Conservation (phyloP, 1,140 invertebrate species). For the Drosophila tani region DNA sequence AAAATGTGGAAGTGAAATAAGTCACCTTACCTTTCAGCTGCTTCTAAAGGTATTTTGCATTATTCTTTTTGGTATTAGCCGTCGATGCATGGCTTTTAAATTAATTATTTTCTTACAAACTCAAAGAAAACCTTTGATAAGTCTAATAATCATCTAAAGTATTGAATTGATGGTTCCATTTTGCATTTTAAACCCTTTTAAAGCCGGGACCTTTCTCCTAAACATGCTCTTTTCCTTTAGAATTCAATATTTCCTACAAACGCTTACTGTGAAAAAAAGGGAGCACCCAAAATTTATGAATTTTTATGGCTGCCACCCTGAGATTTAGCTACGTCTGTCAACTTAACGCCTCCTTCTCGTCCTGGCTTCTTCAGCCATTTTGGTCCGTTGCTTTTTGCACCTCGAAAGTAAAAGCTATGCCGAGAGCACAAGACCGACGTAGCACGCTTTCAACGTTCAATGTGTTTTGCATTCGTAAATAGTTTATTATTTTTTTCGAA, state of each 20-base stretch:
- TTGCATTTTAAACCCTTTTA: neutral
- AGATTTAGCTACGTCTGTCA: constrained; percentile 69
- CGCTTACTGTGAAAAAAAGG: constrained; percentile 2
- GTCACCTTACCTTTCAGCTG: neutral
- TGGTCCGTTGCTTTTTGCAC: constrained; percentile 56
- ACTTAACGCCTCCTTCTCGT: constrained; percentile 48
- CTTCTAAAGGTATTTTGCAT: neutral
- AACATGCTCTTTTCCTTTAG: neutral
- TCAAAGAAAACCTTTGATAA: no score
- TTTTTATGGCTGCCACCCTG: constrained; percentile 65
- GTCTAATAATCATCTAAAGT: neutral
- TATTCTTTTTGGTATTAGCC: neutral
- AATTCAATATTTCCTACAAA: neutral
- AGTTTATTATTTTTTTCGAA: constrained; percentile 40
- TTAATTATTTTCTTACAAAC: no score
- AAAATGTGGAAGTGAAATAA: neutral
- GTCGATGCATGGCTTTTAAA: neutral
- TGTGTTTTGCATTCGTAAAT: constrained; percentile 79
- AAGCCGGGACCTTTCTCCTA: neutral
- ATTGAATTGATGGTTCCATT: neutral
- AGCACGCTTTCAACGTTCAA: constrained; percentile 72
- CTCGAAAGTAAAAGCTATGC: constrained; percentile 67
- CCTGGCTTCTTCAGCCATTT: constrained; percentile 7
- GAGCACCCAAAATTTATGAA: constrained; percentile 69
- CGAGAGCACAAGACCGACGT: constrained; percentile 52